Evolutionary conservation across 1,140 invertebrate species (phyloP), one percentile per base, ranked within the genome.

Genomic region (Bursaphelenchus mucronatus): DNA sequence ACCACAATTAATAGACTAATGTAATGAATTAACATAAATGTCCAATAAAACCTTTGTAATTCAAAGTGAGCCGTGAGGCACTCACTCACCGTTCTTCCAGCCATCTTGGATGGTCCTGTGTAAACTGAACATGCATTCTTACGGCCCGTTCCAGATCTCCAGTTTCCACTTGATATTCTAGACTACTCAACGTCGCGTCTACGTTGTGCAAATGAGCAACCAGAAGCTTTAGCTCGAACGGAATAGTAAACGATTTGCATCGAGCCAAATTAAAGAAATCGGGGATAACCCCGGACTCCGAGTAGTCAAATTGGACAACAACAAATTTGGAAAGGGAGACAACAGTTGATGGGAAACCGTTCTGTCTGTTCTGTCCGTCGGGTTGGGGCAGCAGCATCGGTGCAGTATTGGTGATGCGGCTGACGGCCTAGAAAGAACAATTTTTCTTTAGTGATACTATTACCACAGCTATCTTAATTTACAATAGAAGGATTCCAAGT

Each of bases 271-370:
- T 39, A 43, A 73, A 73, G 54, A 73, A 73, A 13, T 73, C 58
- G 9, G 70, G 73, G 51, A 73, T 59, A 4, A 47, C 17, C 19
- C 44, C 46, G 19, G 68, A 45, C 8, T 21, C 17, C 15, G 66
- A 53, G 39, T 74, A 70, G 17, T 58, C 41, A 49, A 73, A 75
- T 40, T 73, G 59, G 19, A 65, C 54, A 41, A 73, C 50, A 3
- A 76, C 51, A 39, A 75, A 73, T 3, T 8, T 8, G 8, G 30
- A 17, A n/a, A 11, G 2, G 13, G 45, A 30, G 9, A 4, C 11
- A 4, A n/a, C n/a, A 53, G 9, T 44, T 17, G 21, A 4, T 21
- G 10, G 44, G 41, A 17, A 41, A 40, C n/a, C 9, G 46, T 10
- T 15, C 45, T 41, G 41, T 41, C n/a, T n/a, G n/a, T n/a, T n/a